Conservation (phyloP, 2,113 vertebrate genomes). For the Hemiscyllium ocellatum region DNA sequence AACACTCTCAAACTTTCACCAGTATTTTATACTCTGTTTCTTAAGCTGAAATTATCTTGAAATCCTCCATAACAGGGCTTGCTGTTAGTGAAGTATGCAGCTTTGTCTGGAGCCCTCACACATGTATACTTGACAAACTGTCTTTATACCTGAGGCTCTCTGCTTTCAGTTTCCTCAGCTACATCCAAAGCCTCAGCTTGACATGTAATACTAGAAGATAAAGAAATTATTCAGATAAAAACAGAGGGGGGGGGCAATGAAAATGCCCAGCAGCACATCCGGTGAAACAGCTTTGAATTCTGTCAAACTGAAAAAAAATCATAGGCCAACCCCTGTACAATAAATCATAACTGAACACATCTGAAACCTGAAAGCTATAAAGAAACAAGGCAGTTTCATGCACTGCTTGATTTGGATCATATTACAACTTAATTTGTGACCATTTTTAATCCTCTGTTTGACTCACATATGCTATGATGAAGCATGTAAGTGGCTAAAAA, state of each 20-base stretch:
- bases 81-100: background rate
- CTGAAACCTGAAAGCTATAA: background rate
- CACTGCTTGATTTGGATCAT: background rate
- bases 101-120: background rate
- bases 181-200: background rate
- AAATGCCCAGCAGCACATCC: background rate
- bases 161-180: background rate
- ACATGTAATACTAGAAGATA: conserved; percentile 1
- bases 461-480: background rate
- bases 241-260: background rate
- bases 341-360: background rate
- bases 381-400: conserved; percentile 2
- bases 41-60: background rate
- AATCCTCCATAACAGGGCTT: background rate
- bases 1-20: background rate
- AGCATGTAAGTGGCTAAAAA: background rate
- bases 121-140: background rate
- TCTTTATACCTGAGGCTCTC: background rate
- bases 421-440: conserved; percentile 22
- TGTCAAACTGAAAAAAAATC: conserved; percentile 19
- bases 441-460: background rate
- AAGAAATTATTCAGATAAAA: background rate
- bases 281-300: background rate
- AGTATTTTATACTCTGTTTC: background rate
- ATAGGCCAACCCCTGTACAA: background rate